Evolutionary conservation across 2,113 vertebrate species (phyloP).

Genomic region (Phrynocephalus versicolor): DNA sequence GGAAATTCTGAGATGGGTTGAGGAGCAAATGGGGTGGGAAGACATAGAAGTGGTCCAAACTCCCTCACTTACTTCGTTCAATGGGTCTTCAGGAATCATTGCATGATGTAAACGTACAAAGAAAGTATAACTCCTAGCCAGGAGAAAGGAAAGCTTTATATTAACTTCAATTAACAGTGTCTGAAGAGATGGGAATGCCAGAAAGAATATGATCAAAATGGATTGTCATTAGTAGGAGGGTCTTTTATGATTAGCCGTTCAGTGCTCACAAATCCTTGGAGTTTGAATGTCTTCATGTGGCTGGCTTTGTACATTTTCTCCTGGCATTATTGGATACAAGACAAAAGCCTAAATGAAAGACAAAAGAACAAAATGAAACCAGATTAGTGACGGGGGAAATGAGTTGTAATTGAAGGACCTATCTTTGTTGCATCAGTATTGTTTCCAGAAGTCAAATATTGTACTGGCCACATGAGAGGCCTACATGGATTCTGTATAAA

Average conservation of each 20-base stretch:
- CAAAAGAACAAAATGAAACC: constrained; percentile 24
- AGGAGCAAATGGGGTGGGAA: constrained; percentile 7
- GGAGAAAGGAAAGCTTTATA: constrained; percentile 17
- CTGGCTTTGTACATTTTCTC: constrained; percentile 30
- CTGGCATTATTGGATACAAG: constrained; percentile 25
- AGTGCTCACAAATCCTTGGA: constrained; percentile 18
- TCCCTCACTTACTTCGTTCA: constrained; percentile 8
- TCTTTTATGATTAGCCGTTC: constrained; percentile 31
- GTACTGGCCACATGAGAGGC: not conserved
- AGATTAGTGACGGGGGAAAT: constrained; percentile 19
- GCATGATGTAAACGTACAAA: not conserved
- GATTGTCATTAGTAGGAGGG: constrained; percentile 37
- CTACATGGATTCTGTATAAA: not conserved
- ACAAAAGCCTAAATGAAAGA: constrained; percentile 8
- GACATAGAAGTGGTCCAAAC: not conserved
- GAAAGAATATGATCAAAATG: not conserved
- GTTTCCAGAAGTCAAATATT: not conserved
- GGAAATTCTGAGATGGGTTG: not conserved
- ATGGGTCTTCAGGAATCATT: not conserved
- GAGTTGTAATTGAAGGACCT: constrained; percentile 1
- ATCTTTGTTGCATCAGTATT: not conserved
- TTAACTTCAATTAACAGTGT: constrained; percentile 49
- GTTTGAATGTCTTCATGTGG: constrained; percentile 34
- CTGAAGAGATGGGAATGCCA: constrained; percentile 22
- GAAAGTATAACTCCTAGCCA: not conserved